phyloP scores from a whole-genome alignment of 2,797 vertebrate genomes.

The Lemur catta region DNA sequence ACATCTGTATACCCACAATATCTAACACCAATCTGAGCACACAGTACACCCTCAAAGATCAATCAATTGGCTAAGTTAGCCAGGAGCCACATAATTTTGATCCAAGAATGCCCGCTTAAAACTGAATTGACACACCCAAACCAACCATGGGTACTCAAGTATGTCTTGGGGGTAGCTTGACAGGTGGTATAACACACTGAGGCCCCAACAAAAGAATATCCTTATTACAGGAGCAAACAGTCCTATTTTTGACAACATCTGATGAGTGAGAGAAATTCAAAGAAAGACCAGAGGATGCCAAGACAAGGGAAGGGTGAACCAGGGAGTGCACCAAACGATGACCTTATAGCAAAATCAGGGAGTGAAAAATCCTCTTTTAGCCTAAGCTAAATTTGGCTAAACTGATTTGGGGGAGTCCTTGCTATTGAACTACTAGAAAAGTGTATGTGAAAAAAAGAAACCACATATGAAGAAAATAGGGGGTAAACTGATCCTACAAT shows the following conservation, averaged over 20 bases:
- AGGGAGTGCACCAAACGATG: not conserved
- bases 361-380: not conserved
- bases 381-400: not conserved
- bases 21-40: not conserved
- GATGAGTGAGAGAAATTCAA: not conserved
- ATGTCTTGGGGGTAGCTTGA: not conserved
- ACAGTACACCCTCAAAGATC: not conserved
- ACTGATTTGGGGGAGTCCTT: not conserved
- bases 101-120: conserved; percentile 10
- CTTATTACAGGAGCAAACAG: not conserved
- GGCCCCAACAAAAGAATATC: not conserved
- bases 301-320: conserved; percentile 11
- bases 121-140: not conserved
- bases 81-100: not conserved
- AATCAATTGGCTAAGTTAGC: not conserved
- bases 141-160: not conserved
- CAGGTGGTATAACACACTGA: not conserved
- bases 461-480: not conserved
- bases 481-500: not conserved
- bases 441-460: not conserved
- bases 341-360: not conserved
- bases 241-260: not conserved
- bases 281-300: not conserved
- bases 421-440: not conserved
- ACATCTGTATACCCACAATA: not conserved